phyloP scores from a whole-genome alignment of 92 coral and sea anemone species.

The Porites rus region DNA sequence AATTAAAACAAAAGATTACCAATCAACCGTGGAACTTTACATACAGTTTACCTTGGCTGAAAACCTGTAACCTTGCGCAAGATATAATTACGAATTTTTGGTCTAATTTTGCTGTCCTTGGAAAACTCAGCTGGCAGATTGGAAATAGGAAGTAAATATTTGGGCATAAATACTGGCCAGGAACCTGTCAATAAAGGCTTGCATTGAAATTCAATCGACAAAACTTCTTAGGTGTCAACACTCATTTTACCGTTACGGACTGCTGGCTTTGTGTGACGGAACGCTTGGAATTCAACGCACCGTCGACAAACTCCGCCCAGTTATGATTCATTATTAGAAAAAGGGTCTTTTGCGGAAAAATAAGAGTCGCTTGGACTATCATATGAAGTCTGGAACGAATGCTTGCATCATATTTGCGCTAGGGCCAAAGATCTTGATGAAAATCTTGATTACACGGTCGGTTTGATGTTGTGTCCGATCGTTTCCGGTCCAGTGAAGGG shows the following conservation, averaged over 20 bases:
- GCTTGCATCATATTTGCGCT: not conserved
- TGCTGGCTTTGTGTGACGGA: constrained; percentile 70
- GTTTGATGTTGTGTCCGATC: constrained; percentile 7
- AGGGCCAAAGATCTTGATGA: not conserved
- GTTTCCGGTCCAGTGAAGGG: constrained; percentile 49
- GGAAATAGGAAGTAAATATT: not conserved
- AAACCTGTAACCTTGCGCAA: constrained; percentile 24
- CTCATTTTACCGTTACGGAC: constrained; percentile 56
- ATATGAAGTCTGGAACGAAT: constrained; percentile 6
- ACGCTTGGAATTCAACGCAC: constrained; percentile 63
- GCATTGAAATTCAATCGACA: constrained; percentile 43
- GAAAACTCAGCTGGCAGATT: not conserved
- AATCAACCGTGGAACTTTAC: constrained; percentile 29
- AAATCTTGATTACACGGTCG: constrained; percentile 35
- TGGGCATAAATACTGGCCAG: constrained; percentile 5
- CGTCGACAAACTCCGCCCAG: constrained; percentile 62
- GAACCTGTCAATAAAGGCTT: constrained; percentile 29
- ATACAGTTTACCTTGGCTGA: constrained; percentile 20
- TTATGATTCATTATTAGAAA: not conserved
- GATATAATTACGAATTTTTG: not conserved
- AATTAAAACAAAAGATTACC: not conserved
- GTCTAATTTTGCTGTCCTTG: not conserved
- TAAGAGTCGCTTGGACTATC: not conserved
- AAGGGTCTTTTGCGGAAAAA: constrained; percentile 6
- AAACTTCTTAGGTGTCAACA: constrained; percentile 28